These are phyloP conservation scores for Zaprionus capensis DNA, from an alignment of 1,140 invertebrate genomes.

Conservation along the genomic window DNA sequence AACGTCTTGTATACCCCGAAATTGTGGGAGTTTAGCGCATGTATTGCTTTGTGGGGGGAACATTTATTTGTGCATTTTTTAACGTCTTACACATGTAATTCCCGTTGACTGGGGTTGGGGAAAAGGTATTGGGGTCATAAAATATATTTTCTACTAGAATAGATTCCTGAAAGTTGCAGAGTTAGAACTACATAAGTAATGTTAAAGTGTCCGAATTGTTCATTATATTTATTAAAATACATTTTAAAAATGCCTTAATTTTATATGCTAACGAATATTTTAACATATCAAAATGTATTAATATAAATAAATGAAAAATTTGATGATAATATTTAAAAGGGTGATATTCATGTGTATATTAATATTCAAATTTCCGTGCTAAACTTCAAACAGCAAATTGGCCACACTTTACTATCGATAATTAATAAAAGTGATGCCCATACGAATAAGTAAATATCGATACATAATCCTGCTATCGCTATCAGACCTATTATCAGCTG, in stretches of 20 bases:
- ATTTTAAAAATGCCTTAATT: no score
- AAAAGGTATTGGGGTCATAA: not conserved
- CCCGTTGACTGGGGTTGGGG: not conserved
- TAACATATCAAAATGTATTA: not conserved
- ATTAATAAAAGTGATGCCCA: not conserved
- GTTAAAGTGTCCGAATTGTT: no score
- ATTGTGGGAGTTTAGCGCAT: constrained; percentile 70
- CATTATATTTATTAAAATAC: no score
- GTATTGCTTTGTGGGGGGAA: constrained; percentile 33
- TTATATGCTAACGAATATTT: no score
- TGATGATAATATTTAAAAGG: not conserved
- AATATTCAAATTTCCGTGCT: not conserved
- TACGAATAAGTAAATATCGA: not conserved
- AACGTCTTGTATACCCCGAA: constrained; percentile 28
- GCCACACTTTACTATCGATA: not conserved
- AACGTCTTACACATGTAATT: constrained; percentile 54
- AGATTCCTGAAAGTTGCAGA: not conserved
- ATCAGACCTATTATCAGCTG: constrained; percentile 34
- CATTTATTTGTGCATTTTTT: constrained; percentile 16
- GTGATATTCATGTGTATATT: not conserved
- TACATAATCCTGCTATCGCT: constrained; percentile 4
- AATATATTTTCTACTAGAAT: not conserved
- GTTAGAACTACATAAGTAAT: no score
- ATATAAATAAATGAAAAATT: not conserved
- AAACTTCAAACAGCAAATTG: not conserved